Base-by-base conservation (phyloP, 37 sponge, comb jelly and placozoan species). In the Hexactinellida sp. region DNA sequence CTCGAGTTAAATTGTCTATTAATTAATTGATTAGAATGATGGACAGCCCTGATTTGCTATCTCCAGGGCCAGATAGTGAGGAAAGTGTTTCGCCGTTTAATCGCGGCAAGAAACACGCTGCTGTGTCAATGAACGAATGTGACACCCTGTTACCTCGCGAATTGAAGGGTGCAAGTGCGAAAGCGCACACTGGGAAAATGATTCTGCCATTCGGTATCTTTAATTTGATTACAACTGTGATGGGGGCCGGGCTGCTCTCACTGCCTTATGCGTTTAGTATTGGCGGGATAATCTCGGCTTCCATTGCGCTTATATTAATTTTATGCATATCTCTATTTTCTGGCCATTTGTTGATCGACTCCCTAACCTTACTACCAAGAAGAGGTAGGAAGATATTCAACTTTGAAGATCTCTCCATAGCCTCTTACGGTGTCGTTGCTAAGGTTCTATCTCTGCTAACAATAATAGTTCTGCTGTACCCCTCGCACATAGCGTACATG, bases 171-270 rank as follows among this genome's bases (percentile, higher is more conserved):
- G n/a, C n/a, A n/a, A n/a, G n/a, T n/a, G n/a, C n/a, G n/a, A n/a
- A n/a, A n/a, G n/a, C n/a, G n/a, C n/a, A n/a, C n/a, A n/a, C n/a
- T 41, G 76, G 28, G 5, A 63, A 63, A 28, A 63, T 63, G 76
- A 7, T 23, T 28, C 21, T 63, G 3, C 76, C 76, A 25, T 63
- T 63, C 13, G 76, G 76, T 28, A 51, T 93, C 0, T 91, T 91
- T 51, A 90, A 54, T 84, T 87, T 93, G 28, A 90, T 91, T 36
- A 90, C 90, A 30, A 93, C 87, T 10, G 87, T 88, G 83, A 82
- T 93, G 0, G 94, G 94, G 28, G 94, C 94, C 13, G 94, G 94
- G 0, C 91, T 91, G 0, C 86, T 93, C 24, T 89, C 94, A 21
- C 88, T 93, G 5, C 89, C 94, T 0, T 93, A 93, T 55, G 94